Percentiles rank a stretch among this genome's conserved stretches.
phyloP scores from a whole-genome alignment of 2,888 invertebrate genomes.

The Aromia moschata region DNA sequence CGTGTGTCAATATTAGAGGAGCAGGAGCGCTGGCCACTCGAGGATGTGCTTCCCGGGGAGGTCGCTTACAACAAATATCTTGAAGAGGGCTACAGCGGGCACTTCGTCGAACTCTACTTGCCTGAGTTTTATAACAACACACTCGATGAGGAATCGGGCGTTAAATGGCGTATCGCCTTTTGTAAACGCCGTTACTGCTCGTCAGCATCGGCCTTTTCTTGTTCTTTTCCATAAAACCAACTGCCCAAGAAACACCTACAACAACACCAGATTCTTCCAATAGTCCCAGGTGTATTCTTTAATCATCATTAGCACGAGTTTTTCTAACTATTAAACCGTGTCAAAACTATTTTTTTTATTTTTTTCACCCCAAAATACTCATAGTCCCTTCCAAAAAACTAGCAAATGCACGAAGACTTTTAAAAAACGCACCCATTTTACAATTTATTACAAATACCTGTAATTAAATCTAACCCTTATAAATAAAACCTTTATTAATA shows the following conservation, averaged over 20 bases:
- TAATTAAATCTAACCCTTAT: no score
- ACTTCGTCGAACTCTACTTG: constrained; percentile 34
- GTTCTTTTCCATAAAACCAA: background rate
- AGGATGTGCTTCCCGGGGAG: constrained; percentile 48
- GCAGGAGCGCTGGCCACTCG: constrained; percentile 49
- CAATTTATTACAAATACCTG: no score
- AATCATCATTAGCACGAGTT: no score
- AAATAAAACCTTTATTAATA: no score
- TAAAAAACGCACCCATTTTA: no score
- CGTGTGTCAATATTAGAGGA: constrained; percentile 44
- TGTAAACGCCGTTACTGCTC: background rate
- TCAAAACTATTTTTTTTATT: no score
- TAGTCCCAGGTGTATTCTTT: background rate
- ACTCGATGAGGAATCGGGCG: constrained; percentile 13
- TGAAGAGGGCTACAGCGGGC: constrained; percentile 49
- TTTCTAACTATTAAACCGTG: no score
- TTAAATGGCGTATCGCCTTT: background rate
- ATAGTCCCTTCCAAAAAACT: no score
- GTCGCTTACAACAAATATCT: constrained; percentile 57
- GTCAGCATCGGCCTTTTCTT: background rate
- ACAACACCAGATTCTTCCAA: background rate
- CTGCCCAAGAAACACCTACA: no score
- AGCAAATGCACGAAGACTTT: no score
- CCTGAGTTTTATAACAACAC: constrained; percentile 16
- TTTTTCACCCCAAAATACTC: no score